Evolutionary conservation across 2,113 vertebrate species (phyloP).

Genomic region (Eclectus roratus): DNA sequence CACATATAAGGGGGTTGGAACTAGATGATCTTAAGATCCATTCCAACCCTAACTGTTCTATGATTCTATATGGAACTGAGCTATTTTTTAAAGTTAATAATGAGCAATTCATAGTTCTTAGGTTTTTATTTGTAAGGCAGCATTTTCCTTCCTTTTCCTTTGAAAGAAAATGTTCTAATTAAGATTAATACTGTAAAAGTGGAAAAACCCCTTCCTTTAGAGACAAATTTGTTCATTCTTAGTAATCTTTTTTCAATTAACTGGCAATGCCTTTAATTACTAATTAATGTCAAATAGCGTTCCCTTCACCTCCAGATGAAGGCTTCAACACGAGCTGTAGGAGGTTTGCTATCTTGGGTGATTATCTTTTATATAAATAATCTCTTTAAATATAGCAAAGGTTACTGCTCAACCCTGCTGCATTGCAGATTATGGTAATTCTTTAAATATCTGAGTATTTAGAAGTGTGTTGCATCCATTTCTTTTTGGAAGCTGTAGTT

Average conservation of each 20-base stretch:
- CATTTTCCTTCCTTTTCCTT: background rate
- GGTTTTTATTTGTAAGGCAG: background rate
- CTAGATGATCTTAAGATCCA: too few species aligned
- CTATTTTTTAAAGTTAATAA: background rate
- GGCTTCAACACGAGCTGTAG: background rate
- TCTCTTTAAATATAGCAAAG: background rate
- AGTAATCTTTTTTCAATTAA: background rate
- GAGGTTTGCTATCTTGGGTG: background rate
- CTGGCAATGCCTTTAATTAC: background rate
- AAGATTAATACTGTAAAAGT: background rate
- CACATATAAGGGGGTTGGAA: too few species aligned
- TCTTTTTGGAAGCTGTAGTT: background rate
- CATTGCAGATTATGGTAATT: fast-evolving
- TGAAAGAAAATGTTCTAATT: background rate
- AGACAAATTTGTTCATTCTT: background rate
- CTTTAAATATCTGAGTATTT: background rate
- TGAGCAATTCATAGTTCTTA: background rate
- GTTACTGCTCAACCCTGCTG: background rate
- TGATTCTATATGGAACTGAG: background rate
- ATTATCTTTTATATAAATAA: background rate
- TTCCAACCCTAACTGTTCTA: too few species aligned
- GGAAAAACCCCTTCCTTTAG: background rate
- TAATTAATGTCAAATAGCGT: background rate
- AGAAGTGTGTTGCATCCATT: background rate
- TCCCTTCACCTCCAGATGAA: background rate